Conservation (phyloP, 2,797 vertebrate species). For the Phyllotis vaccarum region DNA sequence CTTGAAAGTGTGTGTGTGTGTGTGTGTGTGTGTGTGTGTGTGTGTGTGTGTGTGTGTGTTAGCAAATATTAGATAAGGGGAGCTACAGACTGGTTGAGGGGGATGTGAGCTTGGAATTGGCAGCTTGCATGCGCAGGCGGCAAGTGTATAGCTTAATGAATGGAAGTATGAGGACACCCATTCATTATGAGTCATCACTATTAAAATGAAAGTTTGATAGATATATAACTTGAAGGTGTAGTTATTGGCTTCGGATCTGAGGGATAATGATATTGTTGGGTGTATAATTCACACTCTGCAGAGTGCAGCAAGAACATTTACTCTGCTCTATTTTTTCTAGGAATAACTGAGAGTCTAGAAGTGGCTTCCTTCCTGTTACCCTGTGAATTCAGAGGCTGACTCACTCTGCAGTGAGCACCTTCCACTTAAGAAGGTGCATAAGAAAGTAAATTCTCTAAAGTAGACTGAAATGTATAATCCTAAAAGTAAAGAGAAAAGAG, state of each 20-base stretch:
- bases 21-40: not conserved
- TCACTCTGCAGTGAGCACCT: constrained; percentile 44
- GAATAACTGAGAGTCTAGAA: constrained; percentile 59
- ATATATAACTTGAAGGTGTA: constrained; percentile 84
- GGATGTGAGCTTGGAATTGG: constrained; percentile 53
- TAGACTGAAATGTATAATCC: not conserved
- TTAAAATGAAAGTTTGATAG: constrained; percentile 85
- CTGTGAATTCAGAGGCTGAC: constrained; percentile 8
- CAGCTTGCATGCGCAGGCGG: constrained; percentile 65
- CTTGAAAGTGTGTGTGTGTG: constrained; percentile 52
- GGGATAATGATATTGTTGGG: constrained; percentile 80
- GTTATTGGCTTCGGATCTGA: constrained; percentile 84
- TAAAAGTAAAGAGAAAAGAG: constrained; percentile 21
- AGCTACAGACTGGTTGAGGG: constrained; percentile 29
- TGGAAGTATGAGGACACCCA: constrained; percentile 81
- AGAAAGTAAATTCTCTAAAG: not conserved
- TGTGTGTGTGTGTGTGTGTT: not conserved
- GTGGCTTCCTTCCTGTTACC: constrained; percentile 58
- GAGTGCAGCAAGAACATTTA: constrained; percentile 37
- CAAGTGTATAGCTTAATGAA: constrained; percentile 81
- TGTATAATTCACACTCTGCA: constrained; percentile 56
- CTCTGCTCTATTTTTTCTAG: constrained; percentile 59
- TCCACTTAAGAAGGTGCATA: not conserved
- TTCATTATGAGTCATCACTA: constrained; percentile 87
- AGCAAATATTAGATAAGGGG: constrained; percentile 64